These are phyloP conservation scores for Punctoribates punctum DNA, from an alignment of 2,888 invertebrate species.

Conservation along the genomic window DNA sequence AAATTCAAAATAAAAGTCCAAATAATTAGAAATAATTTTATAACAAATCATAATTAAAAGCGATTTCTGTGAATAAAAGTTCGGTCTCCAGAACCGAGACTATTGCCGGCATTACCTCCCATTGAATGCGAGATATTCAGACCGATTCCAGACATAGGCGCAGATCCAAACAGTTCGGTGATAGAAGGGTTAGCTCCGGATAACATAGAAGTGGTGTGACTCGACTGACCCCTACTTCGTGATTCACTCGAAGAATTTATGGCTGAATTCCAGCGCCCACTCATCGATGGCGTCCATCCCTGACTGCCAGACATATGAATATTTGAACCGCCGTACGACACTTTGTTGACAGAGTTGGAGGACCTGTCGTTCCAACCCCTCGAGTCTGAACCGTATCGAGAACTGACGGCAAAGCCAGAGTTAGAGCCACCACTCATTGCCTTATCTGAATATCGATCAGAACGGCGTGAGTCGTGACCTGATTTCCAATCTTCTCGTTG, in stretches of 20 bases:
- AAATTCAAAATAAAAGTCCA: background rate
- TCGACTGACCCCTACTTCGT: slow-evolving; percentile 2
- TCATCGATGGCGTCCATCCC: background rate
- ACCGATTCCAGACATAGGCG: background rate
- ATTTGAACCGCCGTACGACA: slow-evolving; percentile 8
- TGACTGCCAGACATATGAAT: background rate
- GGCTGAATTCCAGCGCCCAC: slow-evolving; percentile 3
- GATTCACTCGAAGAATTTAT: slow-evolving; percentile 13
- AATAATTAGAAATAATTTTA: background rate
- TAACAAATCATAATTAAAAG: background rate
- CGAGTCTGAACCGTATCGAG: slow-evolving; percentile 2
- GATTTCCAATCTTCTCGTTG: slow-evolving; percentile 41
- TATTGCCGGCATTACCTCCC: background rate
- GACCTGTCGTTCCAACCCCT: slow-evolving; percentile 7
- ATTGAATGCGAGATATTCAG: background rate
- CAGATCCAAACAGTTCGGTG: background rate
- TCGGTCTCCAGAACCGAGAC: slow-evolving; percentile 6
- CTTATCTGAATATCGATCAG: slow-evolving; percentile 37
- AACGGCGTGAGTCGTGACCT: slow-evolving; percentile 11
- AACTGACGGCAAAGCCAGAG: background rate
- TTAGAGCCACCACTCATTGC: background rate
- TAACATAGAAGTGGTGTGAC: background rate
- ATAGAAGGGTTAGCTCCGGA: background rate
- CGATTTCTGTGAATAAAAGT: slow-evolving; percentile 3
- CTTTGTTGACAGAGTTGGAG: background rate